phyloP scores from a whole-genome alignment of 2,888 invertebrate species.

The Aporophyla nigra region DNA sequence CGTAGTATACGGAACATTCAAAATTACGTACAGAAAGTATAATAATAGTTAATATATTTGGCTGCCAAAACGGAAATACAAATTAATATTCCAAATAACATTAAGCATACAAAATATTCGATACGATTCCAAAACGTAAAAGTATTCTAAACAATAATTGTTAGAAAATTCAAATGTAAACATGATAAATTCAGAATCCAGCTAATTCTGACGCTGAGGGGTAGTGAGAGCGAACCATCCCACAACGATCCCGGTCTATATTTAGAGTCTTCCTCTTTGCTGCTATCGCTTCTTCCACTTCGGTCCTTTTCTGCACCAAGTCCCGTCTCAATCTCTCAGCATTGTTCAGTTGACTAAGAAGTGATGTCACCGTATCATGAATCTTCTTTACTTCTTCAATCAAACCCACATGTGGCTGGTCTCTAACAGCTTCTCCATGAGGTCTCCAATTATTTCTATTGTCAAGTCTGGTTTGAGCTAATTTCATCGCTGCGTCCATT shows the following conservation, averaged over 20 bases:
- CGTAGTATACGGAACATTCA: neutral
- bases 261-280: slow-evolving; percentile 93
- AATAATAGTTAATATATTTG: neutral
- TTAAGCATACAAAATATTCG: neutral
- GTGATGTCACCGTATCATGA: slow-evolving; percentile 92
- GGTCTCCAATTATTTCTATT: slow-evolving; percentile 94
- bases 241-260: slow-evolving; percentile 92
- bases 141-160: neutral
- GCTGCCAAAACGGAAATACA: neutral
- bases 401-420: slow-evolving; percentile 94
- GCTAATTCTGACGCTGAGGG: slow-evolving; percentile 86
- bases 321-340: slow-evolving; percentile 91
- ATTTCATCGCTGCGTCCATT: slow-evolving; percentile 96
- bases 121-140: neutral
- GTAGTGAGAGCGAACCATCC: neutral
- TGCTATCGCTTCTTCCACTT: slow-evolving; percentile 93
- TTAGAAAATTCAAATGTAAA: neutral
- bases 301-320: slow-evolving; percentile 90
- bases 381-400: slow-evolving; percentile 94
- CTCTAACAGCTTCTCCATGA: slow-evolving; percentile 96
- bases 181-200: neutral
- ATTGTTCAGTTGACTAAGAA: slow-evolving; percentile 92
- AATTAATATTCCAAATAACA: slow-evolving; percentile 3
- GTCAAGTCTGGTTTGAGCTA: slow-evolving; percentile 96
- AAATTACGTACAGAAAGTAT: neutral